Evolutionary conservation across 2,888 invertebrate genomes (phyloP), one percentile per base, ranked within the genome.

Genomic region (Venusia cambrica): DNA sequence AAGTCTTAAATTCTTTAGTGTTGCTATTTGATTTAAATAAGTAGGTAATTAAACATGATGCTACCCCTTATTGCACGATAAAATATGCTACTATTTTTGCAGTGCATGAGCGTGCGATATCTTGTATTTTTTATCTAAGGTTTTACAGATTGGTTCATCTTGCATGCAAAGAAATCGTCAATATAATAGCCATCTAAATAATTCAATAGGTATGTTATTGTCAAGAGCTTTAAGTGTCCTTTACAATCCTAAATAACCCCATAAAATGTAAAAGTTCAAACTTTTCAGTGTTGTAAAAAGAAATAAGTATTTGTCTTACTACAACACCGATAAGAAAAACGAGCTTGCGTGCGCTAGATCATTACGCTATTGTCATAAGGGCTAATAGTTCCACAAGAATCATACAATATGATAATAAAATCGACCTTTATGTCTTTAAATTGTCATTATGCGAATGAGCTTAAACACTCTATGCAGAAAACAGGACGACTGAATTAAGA

Each of bases 321-420:
- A 54, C 53, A 51, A 59, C 54, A 49, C 52, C 59, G 61, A 71
- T 71, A 77, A 74, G 71, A 78, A 78, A 78, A 81, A 71, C 62
- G 58, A 14, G 65, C 51, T 84, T 54, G 87, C 87, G 85, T 87
- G 87, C 62, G 40, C 34, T 50, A 54, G 52, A 65, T 79, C 85
- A 84, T 87, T 87, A 87, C 57, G 55, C 56, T 67, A 68, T 84
- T 84, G 84, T 83, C 84, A 77, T 85, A 84, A 83, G 85, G 77
- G 78, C 76, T 87, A 84, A 87, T 87, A 84, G 85, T 68, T 76
- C 78, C 63, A 64, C 67, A 74, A 84, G 87, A 87, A 83, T 80
- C 84, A 79, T 84, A 87, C 77, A 76, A 79, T 77, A 85, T 74
- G 80, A 81, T 85, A 87, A 85, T 83, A 83, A 87, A 85, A 81